Conservation (phyloP, 2,888 invertebrate genomes). For the Uropetala carovei region DNA sequence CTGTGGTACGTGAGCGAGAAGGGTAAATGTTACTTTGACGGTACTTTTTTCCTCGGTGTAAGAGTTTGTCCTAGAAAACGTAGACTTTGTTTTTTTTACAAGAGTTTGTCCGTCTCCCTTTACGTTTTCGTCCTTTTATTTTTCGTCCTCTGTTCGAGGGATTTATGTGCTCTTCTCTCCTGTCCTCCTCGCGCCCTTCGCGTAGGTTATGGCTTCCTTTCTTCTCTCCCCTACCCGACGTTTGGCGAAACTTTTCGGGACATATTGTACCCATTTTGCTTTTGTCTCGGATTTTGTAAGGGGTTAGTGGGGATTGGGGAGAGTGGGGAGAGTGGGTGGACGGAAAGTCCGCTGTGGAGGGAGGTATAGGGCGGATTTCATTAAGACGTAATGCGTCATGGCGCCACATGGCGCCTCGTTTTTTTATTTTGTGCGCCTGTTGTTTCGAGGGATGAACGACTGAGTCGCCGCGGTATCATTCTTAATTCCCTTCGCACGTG, state of each 20-base stretch:
- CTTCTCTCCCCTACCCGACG: neutral
- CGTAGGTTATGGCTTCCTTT: neutral
- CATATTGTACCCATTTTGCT: neutral
- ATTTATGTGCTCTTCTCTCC: neutral
- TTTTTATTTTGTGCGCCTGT: neutral
- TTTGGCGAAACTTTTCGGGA: neutral
- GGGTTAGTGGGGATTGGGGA: neutral
- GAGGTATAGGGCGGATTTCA: neutral
- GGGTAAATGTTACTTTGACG: too few species aligned
- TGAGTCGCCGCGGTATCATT: neutral
- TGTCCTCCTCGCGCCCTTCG: neutral
- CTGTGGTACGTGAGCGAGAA: too few species aligned
- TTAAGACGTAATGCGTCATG: slow-evolving; percentile 15
- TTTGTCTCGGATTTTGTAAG: neutral
- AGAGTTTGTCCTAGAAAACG: too few species aligned
- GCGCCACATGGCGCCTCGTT: neutral
- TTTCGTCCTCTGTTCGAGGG: neutral
- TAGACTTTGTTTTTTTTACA: too few species aligned
- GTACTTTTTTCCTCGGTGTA: too few species aligned
- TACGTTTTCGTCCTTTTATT: too few species aligned
- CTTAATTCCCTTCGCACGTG: neutral
- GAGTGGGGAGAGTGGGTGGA: neutral
- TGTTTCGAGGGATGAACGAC: neutral
- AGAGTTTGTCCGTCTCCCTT: too few species aligned
- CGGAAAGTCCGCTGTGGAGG: too few species aligned